Base-by-base conservation (phyloP, 2,113 vertebrate species). In the Alethe diademata region DNA sequence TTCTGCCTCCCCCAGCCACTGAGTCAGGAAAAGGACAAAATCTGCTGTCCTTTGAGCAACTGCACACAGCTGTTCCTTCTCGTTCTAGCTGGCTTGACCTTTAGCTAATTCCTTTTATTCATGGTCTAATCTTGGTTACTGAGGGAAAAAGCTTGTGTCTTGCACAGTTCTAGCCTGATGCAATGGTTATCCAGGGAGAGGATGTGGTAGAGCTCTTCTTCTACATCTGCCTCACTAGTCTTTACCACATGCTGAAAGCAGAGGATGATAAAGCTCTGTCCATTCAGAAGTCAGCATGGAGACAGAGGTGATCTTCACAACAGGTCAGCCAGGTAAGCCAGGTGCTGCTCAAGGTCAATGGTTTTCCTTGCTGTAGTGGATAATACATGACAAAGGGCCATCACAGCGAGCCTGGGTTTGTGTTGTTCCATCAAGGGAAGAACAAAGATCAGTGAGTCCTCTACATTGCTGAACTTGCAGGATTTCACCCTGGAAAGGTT, bases 101-200 rank as follows among this genome's bases (percentile, higher is more conserved):
- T 97, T 94, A 90, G 86, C 82, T 93, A 90, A 92, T 96, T 93
- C 79, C 69, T 95, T 92, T 94, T 93, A 92, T 92, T 90, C 88
- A 57, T 2, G 6, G 86, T 93, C 95, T 96, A 80, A 96, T 95
- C 88, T 92, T 96, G 88, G 85, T 81, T 84, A 75, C 76, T 88
- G 72, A 90, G 79, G 72, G 53, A 45, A 74, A 88, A 74, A 80
- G 42, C 79, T 80, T 48, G 29, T 48, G 35, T 54, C 53, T 96
- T 86, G 67, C 33, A 24, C 74, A 80, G 45, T 70, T 86, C 78
- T 86, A 88, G 67, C 65, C 71, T 93, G 78, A 80, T 92, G 53
- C 86, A 86, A 83, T 71, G 74, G 75, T 86, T 74, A 78, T 79
- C 70, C 26, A 28, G 12, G 53, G 72, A 65, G 17, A 70, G 56